Evolutionary conservation across 2,888 invertebrate species (phyloP), one percentile per base, ranked within the genome.

Genomic region (Brachyopa scutellaris): DNA sequence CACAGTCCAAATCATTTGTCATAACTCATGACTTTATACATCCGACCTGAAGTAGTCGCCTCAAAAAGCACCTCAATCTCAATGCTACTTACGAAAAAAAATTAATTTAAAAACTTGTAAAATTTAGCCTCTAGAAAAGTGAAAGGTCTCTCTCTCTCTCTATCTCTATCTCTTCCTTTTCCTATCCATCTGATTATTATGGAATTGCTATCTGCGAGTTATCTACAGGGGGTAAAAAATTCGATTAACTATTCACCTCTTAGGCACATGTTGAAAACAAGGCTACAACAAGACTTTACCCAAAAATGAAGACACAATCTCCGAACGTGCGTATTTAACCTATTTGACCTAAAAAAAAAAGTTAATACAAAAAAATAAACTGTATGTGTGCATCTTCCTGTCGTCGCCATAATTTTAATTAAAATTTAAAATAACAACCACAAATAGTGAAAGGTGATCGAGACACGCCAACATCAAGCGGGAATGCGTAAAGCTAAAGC

Each of bases 371-470:
- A n/a, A n/a, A n/a, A n/a, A n/a, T n/a, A n/a, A n/a, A n/a, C n/a
- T n/a, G n/a, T n/a, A n/a, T 55, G 23, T 40, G 8, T 42, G 26
- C 15, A 26, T 61, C 72, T 61, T 78, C 78, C 78, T 78, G 77
- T 70, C 55, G 62, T 29, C 49, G 64, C 33, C 33, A 42, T 59
- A 38, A 62, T 57, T 53, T 78, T 79, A 79, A 67, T 79, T 66
- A 79, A 74, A 79, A 64, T 42, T 31, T 66, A 55, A 53, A 73
- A 62, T 47, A 29, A 53, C 23, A 17, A 11, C 23, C 13, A 23
- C 40, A 26, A 72, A 62, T 64, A 70, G 80, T 76, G 76, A 80
- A 80, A 76, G 80, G 69, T 61, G 77, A 76, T 38, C 49, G 38
- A 21, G 36, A 61, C 49, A 38, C 47, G 53, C 49, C 49, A 70